phyloP scores from a whole-genome alignment of 2,113 vertebrate species.

The Megaceryle torquata region DNA sequence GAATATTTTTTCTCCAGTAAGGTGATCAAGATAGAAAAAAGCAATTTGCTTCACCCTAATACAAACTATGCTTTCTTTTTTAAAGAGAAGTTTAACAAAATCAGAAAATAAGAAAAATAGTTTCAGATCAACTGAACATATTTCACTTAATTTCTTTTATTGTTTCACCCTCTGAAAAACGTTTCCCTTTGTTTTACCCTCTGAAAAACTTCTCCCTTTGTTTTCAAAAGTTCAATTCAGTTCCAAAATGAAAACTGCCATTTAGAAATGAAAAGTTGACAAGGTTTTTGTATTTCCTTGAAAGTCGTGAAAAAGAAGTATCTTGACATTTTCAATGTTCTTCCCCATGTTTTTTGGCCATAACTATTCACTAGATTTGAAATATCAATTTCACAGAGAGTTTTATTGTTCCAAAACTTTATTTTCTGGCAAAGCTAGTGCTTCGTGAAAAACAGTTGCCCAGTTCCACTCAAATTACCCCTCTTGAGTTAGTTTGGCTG shows the following conservation, averaged over 20 bases:
- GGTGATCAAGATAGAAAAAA: background rate
- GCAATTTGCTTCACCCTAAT: background rate
- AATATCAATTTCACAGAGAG: slow-evolving; percentile 10
- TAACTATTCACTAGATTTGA: background rate
- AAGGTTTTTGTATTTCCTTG: background rate
- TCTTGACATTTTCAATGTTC: slow-evolving; percentile 29
- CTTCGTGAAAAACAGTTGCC: background rate
- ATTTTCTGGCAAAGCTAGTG: background rate
- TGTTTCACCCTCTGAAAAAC: background rate
- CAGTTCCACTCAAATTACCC: slow-evolving; percentile 36
- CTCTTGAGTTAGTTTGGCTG: slow-evolving; percentile 27
- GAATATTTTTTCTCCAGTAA: background rate
- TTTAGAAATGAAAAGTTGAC: slow-evolving; percentile 9
- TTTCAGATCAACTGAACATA: background rate
- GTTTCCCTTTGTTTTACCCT: background rate
- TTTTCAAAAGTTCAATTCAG: background rate
- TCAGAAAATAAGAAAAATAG: background rate
- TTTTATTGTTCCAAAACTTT: slow-evolving; percentile 9
- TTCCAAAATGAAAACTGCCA: slow-evolving; percentile 21
- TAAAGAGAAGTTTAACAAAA: background rate
- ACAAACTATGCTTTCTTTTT: background rate
- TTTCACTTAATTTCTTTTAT: background rate
- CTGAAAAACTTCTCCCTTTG: background rate
- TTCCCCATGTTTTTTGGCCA: slow-evolving; percentile 17
- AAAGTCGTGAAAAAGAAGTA: background rate